Percentiles rank a stretch among this genome's conserved stretches.
phyloP scores from a whole-genome alignment of 2,888 invertebrate genomes.

The Lottia gigantea region DNA sequence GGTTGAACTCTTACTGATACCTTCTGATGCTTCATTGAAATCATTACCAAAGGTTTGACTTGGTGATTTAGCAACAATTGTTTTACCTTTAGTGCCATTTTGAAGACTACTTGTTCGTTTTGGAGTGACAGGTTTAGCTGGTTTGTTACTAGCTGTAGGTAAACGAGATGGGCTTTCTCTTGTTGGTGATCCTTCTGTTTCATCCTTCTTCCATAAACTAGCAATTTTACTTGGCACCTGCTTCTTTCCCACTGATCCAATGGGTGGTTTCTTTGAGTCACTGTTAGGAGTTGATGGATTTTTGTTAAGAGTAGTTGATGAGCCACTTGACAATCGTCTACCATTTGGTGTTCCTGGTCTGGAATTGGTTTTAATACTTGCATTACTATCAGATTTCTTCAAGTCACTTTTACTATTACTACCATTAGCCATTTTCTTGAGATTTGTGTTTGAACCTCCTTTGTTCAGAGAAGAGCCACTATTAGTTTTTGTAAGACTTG shows the following conservation, averaged over 20 bases:
- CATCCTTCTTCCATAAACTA: constrained; percentile 81
- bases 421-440: constrained; percentile 30
- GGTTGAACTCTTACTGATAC: constrained; percentile 63
- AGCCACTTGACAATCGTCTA: constrained; percentile 29
- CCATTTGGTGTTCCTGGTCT: constrained; percentile 50
- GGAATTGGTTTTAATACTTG: constrained; percentile 64
- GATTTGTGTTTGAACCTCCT: constrained; percentile 36
- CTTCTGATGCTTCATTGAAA: constrained; percentile 27
- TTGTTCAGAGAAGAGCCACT: constrained; percentile 35
- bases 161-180: constrained; percentile 20
- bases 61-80: constrained; percentile 22
- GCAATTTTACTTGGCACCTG: constrained; percentile 79
- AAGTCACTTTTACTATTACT: constrained; percentile 30
- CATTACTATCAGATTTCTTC: constrained; percentile 52
- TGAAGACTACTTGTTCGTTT: constrained; percentile 23
- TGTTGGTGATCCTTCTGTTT: constrained; percentile 26
- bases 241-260: constrained; percentile 43
- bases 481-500: constrained; percentile 43
- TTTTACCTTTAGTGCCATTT: constrained; percentile 18
- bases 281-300: constrained; percentile 2
- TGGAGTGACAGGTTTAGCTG: constrained; percentile 18
- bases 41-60: constrained; percentile 33
- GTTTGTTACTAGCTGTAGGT: constrained; percentile 24
- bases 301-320: constrained; percentile 5
- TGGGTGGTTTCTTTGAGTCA: constrained; percentile 19